Evolutionary conservation across 2,797 vertebrate genomes (phyloP), one percentile per base, ranked within the genome.

Genomic region (Epinephelus malabaricus): DNA sequence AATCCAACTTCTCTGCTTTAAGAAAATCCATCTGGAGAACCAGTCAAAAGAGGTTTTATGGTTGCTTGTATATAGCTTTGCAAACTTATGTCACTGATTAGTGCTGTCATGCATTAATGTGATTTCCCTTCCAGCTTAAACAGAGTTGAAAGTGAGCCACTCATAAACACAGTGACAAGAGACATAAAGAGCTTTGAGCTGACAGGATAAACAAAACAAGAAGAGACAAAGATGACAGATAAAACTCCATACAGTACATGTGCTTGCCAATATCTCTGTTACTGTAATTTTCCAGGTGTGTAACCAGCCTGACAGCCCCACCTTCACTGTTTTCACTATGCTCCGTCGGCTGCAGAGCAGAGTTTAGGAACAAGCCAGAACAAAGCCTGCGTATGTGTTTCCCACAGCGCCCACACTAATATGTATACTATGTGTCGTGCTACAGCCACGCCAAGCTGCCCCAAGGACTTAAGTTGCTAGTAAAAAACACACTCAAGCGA

Each of bases 331-430:
- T 88, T 82, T 80, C 27, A 54, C 21, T 62, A 14, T 6, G 23
- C 72, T 78, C 27, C 15, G 9, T 54, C 62, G 59, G 50, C 58
- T 45, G 18, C 61, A 60, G 62, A 82, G 38, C 60, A 65, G 21
- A 68, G 27, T 79, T 73, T 58, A 75, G 55, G 46, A 81, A 90
- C 87, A 91, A 85, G 90, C 86, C 82, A 56, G 73, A 89, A 92
- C 90, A 92, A 85, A 87, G 73, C 83, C 83, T 82, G 76, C 6
- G 2, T 78, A 72, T 76, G 82, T 78, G 82, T 88, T 92, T 92
- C 82, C 81, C 89, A 92, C 78, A 86, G 69, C 47, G 3, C 78
- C 70, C 55, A 73, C 55, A 11, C 79, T 81, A 40, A 69, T 78
- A 72, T 85, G 71, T 64, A 70, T 67, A 69, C 70, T 78, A 54